These are phyloP conservation scores for Cololabis saira DNA, from an alignment of 2,113 vertebrate species.

Conservation along the genomic window DNA sequence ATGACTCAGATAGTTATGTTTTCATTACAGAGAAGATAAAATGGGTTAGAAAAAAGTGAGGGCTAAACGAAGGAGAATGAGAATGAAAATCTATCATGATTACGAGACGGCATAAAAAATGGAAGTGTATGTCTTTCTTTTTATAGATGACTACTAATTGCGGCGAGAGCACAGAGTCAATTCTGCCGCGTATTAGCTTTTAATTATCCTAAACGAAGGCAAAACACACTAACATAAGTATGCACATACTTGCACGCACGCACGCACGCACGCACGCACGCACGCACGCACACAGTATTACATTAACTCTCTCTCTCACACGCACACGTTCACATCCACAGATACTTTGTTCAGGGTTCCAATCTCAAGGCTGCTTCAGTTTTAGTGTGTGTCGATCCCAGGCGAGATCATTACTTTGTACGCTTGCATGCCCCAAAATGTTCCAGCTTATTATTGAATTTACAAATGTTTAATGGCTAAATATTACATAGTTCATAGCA, in stretches of 20 bases:
- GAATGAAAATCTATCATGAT: conserved; percentile 71
- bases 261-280: conserved; percentile 10
- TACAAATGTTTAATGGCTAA: conserved; percentile 69
- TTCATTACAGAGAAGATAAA: conserved; percentile 50
- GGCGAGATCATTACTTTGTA: conserved; percentile 67
- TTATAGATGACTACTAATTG: conserved; percentile 70
- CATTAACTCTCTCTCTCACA: background rate
- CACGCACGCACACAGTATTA: background rate
- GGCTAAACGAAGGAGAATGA: conserved; percentile 55
- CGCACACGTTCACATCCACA: conserved; percentile 26
- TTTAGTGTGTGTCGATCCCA: conserved; percentile 44
- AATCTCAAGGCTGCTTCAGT: conserved; percentile 38
- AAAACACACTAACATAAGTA: conserved; percentile 44
- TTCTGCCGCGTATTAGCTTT: conserved; percentile 68
- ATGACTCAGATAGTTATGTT: conserved; percentile 64
- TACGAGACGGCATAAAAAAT: conserved; percentile 59
- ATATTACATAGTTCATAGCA: conserved; percentile 69
- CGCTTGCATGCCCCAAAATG: conserved; percentile 56
- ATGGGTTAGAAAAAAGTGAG: conserved; percentile 30
- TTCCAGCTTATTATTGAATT: conserved; percentile 66
- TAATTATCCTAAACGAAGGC: conserved; percentile 70
- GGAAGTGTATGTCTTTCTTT: conserved; percentile 58
- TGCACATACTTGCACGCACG: background rate
- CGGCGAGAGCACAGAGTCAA: conserved; percentile 48
- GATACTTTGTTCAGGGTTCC: conserved; percentile 54